Evolutionary conservation across 2,888 invertebrate species (phyloP), one percentile per base, ranked within the genome.

Genomic region (Polymixis flavicincta): DNA sequence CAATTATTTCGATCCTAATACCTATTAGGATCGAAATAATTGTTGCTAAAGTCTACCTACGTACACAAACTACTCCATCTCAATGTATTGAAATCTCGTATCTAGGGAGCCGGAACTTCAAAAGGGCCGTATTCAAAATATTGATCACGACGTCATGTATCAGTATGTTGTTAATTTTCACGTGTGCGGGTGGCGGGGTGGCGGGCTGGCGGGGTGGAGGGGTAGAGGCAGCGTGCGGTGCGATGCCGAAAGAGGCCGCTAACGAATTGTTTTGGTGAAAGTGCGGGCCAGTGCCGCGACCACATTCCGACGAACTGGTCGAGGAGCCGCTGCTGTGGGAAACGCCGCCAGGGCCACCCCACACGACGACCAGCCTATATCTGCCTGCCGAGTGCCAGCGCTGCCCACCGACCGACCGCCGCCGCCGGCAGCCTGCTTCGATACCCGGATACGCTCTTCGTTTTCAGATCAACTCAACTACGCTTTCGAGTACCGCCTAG

Each of bases 251-350:
- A 95, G 96, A 95, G 95, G 94, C 95, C 95, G 95, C 95, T 94
- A 96, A 96, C 96, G 96, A 96, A 96, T 95, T 96, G 96, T 96
- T 96, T 96, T 96, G 96, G 96, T 96, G 96, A 96, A 96, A 96
- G 96, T 96, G 94, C 96, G 95, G 94, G 93, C 95, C 95, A 94
- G 93, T 94, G 95, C 95, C 94, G 94, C 94, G 95, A 96, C 96
- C 96, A 96, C 95, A 96, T 96, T 96, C 96, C 96, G 90, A 95
- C 89, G 95, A 95, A 95, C 96, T 95, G 96, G 96, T 96, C 96
- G 96, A 93, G 93, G 94, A 93, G 94, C 93, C 93, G 94, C 92
- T 93, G 95, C 96, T 97, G 97, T 97, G 97, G 97, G 97, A 97
- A 96, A 93, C 94, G 94, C 94, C 94, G 94, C 92, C 94, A 92